phyloP scores from a whole-genome alignment of 2,888 invertebrate genomes.

The Drosophila conformis region DNA sequence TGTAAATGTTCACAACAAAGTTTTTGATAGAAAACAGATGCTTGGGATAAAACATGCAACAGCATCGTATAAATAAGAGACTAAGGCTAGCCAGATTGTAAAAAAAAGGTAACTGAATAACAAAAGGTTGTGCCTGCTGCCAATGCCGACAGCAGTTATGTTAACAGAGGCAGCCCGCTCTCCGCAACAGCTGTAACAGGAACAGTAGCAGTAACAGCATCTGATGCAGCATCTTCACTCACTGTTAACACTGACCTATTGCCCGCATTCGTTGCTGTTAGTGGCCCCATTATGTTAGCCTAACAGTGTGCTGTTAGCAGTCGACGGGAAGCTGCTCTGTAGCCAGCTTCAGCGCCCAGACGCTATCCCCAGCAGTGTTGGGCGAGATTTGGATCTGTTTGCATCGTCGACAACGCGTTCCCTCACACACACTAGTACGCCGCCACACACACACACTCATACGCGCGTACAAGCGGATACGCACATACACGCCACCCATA shows the following conservation, averaged over 20 bases:
- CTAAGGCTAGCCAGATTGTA: constrained; percentile 71
- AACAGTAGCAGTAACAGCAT: constrained; percentile 13
- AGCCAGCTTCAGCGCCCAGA: constrained; percentile 33
- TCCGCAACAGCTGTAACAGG: background rate
- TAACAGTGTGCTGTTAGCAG: constrained; percentile 40
- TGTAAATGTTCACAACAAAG: constrained; percentile 59
- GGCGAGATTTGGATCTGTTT: constrained; percentile 76
- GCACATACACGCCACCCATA: constrained; percentile 20
- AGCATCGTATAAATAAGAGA: constrained; percentile 72
- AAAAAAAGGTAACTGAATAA: constrained; percentile 31
- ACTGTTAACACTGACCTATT: constrained; percentile 72
- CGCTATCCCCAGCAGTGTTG: constrained; percentile 66
- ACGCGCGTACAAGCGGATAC: constrained; percentile 2
- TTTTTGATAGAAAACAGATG: constrained; percentile 76
- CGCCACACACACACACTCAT: constrained; percentile 20
- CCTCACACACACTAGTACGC: constrained; percentile 21
- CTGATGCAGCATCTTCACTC: constrained; percentile 21
- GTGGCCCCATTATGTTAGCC: constrained; percentile 33
- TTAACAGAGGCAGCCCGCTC: constrained; percentile 2
- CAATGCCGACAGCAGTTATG: constrained; percentile 14
- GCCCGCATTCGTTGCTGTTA: constrained; percentile 37
- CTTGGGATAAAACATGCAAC: constrained; percentile 69
- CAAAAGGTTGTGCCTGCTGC: constrained; percentile 21
- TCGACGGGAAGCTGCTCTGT: constrained; percentile 18
- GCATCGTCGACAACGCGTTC: constrained; percentile 51